Percentiles rank a stretch among this genome's conserved stretches.
Evolutionary conservation across 2,888 invertebrate species (phyloP).

Genomic region (Parasteatoda lunata): DNA sequence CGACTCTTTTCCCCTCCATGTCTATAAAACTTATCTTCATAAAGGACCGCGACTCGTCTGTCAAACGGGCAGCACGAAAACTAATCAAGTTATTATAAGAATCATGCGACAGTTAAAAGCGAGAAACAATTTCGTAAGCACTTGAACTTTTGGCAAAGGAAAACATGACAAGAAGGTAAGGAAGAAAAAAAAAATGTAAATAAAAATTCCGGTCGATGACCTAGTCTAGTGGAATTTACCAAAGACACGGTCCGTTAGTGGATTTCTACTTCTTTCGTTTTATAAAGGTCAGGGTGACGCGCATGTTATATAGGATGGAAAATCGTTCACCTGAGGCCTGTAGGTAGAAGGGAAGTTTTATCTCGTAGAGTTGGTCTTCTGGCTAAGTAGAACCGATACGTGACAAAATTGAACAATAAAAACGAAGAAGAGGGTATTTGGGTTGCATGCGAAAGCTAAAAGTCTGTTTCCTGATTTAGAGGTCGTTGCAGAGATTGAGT

Average conservation of each 20-base stretch:
- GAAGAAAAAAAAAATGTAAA: neutral
- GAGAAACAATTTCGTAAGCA: neutral
- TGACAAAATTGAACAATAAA: neutral
- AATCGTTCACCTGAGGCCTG: neutral
- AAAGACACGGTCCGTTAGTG: slow-evolving; percentile 2
- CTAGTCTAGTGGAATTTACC: neutral
- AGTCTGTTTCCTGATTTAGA: neutral
- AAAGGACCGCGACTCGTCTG: too few relatives aligned
- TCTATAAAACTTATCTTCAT: too few relatives aligned
- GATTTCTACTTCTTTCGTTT: neutral
- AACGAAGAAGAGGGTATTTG: neutral
- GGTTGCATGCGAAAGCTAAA: neutral
- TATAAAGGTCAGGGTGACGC: neutral
- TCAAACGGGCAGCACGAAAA: too few relatives aligned
- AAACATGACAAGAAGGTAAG: neutral
- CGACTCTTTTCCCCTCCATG: too few relatives aligned
- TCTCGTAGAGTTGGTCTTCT: too few relatives aligned
- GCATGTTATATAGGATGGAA: neutral
- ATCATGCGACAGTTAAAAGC: too few relatives aligned
- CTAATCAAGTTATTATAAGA: too few relatives aligned
- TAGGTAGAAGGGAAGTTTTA: neutral
- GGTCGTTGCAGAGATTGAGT: neutral
- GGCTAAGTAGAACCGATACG: too few relatives aligned
- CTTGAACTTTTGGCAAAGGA: neutral
- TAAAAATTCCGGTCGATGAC: neutral